Percentiles rank a stretch among this genome's conserved stretches.
Conservation (phyloP, 2,888 invertebrate species). For the Cryptosula pallasiana region DNA sequence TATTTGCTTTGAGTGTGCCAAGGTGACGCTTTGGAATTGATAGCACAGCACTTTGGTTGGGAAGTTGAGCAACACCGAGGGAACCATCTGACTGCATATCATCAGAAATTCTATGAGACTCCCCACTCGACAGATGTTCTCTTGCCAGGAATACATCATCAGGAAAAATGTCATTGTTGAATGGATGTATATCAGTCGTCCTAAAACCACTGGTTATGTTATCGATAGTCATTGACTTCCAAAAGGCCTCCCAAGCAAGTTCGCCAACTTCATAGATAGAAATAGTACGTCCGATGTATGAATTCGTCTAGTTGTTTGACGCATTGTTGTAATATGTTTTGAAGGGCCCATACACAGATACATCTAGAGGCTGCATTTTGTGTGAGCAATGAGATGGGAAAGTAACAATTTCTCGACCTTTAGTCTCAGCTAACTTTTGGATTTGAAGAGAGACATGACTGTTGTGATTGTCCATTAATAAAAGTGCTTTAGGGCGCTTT, state of each 20-base stretch:
- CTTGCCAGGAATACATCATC: background rate
- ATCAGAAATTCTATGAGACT: background rate
- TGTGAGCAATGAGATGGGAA: constrained; percentile 27
- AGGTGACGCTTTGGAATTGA: background rate
- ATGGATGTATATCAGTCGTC: background rate
- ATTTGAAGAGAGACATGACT: constrained; percentile 20
- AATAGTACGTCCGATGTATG: background rate
- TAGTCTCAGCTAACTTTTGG: background rate
- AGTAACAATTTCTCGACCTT: constrained; percentile 8
- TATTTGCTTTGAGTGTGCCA: background rate
- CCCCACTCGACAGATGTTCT: background rate
- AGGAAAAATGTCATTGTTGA: constrained; percentile 6
- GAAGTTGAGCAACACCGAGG: background rate
- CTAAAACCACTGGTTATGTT: background rate
- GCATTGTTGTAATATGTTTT: constrained; percentile 4
- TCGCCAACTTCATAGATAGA: background rate
- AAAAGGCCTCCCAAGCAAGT: background rate
- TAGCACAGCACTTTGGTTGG: background rate
- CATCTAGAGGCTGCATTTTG: constrained; percentile 26
- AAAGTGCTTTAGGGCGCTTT: constrained; percentile 27
- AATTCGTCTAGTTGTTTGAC: background rate
- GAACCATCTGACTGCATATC: background rate
- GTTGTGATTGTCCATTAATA: constrained; percentile 27
- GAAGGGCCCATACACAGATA: constrained; percentile 25
- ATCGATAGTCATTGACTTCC: background rate